phyloP scores from a whole-genome alignment of 2,888 invertebrate genomes.

The Nephrocerus scutellatus region DNA sequence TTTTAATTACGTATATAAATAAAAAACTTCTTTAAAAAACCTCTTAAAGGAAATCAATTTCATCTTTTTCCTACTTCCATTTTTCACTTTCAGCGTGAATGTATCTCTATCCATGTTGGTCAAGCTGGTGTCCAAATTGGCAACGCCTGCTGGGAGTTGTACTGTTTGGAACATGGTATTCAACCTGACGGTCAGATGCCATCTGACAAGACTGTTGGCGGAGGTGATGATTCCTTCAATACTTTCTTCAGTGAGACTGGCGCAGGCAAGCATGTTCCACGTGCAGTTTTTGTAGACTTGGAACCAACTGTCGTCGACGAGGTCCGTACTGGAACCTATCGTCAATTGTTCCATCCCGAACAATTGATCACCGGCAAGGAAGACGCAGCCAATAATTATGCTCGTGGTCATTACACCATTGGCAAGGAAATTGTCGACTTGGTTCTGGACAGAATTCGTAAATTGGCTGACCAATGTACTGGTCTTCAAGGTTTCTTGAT shows the following conservation, averaged over 20 bases:
- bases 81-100: slow-evolving; percentile 61
- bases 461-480: slow-evolving; percentile 79
- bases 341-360: slow-evolving; percentile 82
- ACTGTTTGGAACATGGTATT: slow-evolving; percentile 77
- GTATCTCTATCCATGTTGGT: slow-evolving; percentile 79
- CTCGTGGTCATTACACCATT: slow-evolving; percentile 89
- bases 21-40: too few relatives aligned
- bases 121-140: slow-evolving; percentile 84
- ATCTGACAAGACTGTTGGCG: slow-evolving; percentile 68
- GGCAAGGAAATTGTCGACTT: slow-evolving; percentile 84
- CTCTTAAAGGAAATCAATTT: too few relatives aligned
- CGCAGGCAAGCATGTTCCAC: slow-evolving; percentile 76
- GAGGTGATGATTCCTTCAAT: slow-evolving; percentile 70
- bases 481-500: slow-evolving; percentile 83
- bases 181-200: slow-evolving; percentile 82
- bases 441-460: slow-evolving; percentile 72
- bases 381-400: slow-evolving; percentile 91
- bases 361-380: slow-evolving; percentile 89
- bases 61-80: not conserved
- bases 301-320: slow-evolving; percentile 91
- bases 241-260: slow-evolving; percentile 70
- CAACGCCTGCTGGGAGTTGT: slow-evolving; percentile 81
- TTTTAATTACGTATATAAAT: not conserved
- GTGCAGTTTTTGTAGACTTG: slow-evolving; percentile 83
- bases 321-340: slow-evolving; percentile 75